Conservation (phyloP, 2,888 invertebrate species). For the Leucania comma region DNA sequence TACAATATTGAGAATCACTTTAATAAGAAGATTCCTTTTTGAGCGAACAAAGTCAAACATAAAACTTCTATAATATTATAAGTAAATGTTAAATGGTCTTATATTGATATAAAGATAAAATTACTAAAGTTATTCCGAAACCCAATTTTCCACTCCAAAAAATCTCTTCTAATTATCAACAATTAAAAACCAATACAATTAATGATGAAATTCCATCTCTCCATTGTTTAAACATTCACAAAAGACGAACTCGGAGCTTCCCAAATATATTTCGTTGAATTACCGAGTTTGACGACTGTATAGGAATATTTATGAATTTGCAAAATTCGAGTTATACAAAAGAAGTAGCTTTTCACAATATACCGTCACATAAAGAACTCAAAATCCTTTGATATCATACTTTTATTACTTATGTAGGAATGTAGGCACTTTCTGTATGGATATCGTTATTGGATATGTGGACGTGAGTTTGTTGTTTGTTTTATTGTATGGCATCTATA, state of each 20-base stretch:
- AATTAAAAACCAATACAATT: slow-evolving; percentile 35
- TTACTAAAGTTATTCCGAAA: slow-evolving; percentile 1
- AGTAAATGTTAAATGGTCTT: not conserved
- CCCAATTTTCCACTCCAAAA: slow-evolving; percentile 19
- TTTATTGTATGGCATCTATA: slow-evolving; percentile 47
- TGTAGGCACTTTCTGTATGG: slow-evolving; percentile 49
- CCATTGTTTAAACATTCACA: slow-evolving; percentile 58
- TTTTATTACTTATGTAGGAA: slow-evolving; percentile 66
- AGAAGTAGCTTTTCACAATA: slow-evolving; percentile 68
- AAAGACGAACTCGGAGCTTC: slow-evolving; percentile 46
- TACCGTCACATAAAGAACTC: slow-evolving; percentile 71
- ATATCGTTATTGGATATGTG: slow-evolving; percentile 56
- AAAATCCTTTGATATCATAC: slow-evolving; percentile 78
- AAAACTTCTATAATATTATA: not conserved
- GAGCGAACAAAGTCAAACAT: not conserved
- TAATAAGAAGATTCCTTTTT: not conserved
- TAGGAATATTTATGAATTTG: slow-evolving; percentile 71
- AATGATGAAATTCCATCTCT: slow-evolving; percentile 36
- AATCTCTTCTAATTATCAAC: slow-evolving; percentile 8
- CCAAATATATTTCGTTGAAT: slow-evolving; percentile 56
- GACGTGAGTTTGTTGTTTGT: slow-evolving; percentile 51
- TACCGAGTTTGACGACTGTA: slow-evolving; percentile 60
- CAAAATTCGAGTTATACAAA: slow-evolving; percentile 69
- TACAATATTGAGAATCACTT: not conserved
- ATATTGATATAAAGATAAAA: not conserved